A percentile compares a stretch with the other conserved stretches of the same genome.
Conservation (phyloP, 2,113 vertebrate species). For the Cisticola juncidis region DNA sequence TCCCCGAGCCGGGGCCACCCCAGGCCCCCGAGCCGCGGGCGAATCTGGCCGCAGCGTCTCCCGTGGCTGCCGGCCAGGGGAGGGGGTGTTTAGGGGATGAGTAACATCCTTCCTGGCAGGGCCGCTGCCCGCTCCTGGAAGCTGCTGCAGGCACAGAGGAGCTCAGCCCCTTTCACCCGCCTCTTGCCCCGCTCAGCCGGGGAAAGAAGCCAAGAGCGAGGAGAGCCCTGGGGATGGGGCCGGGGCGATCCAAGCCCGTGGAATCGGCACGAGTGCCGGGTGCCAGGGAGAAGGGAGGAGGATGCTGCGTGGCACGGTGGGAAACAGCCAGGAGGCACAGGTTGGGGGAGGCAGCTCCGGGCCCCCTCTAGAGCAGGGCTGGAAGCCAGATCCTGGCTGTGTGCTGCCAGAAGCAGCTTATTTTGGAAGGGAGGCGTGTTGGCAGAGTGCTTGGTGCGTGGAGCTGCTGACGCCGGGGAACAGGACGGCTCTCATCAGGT, state of each 20-base stretch:
- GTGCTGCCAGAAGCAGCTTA: constrained; percentile 2
- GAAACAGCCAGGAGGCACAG: constrained; percentile 21
- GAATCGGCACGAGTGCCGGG: not conserved
- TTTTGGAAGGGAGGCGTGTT: constrained; percentile 31
- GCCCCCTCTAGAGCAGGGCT: not conserved
- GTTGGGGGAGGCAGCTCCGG: constrained; percentile 14
- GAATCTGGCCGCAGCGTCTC: not conserved
- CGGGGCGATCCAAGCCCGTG: not conserved
- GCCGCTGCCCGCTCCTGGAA: constrained; percentile 45
- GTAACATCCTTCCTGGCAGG: constrained; percentile 69
- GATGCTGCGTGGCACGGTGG: constrained; percentile 7
- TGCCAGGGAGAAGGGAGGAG: not conserved
- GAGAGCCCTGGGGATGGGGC: not conserved
- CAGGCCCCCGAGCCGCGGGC: not conserved
- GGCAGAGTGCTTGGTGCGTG: not conserved
- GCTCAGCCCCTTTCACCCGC: constrained; percentile 8
- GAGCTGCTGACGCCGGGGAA: constrained; percentile 18
- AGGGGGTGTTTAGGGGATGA: constrained; percentile 60
- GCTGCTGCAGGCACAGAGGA: not conserved
- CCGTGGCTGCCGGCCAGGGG: constrained; percentile 39
- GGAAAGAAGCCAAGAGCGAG: not conserved
- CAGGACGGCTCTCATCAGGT: not conserved
- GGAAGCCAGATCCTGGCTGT: constrained; percentile 2
- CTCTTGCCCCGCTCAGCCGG: not conserved
- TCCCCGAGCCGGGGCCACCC: not conserved